Evolutionary conservation across 2,113 vertebrate species (phyloP).

Genomic region (Falcunculus frontatus): DNA sequence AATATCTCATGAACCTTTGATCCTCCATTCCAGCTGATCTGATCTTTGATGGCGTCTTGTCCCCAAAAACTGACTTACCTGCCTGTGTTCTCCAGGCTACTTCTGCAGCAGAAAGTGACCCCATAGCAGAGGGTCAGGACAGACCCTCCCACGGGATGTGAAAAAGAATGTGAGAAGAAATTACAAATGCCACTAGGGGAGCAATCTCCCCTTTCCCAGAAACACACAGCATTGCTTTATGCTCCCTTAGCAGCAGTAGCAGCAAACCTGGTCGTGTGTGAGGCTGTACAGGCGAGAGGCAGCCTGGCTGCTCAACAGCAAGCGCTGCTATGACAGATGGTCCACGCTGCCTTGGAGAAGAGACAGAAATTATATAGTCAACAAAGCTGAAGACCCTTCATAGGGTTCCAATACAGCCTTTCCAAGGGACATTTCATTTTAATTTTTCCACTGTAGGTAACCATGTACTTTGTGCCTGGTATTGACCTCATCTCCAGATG

Average conservation of each 20-base stretch:
- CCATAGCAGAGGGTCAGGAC: background rate
- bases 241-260: background rate
- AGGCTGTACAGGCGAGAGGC: background rate
- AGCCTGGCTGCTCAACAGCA: background rate
- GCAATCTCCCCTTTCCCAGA: background rate
- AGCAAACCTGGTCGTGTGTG: background rate
- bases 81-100: background rate
- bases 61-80: background rate
- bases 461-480: accelerated
- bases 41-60: background rate
- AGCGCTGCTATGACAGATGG: background rate
- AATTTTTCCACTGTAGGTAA: background rate
- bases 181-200: background rate
- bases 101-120: background rate
- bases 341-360: background rate
- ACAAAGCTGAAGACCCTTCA: background rate
- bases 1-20: background rate
- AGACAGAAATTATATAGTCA: background rate
- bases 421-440: background rate
- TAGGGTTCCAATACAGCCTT: background rate
- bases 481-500: background rate
- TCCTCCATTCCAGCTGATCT: background rate
- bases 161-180: background rate
- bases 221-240: background rate
- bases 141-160: accelerated